phyloP scores from a whole-genome alignment of 2,888 invertebrate species.

The Leucoma salicis region DNA sequence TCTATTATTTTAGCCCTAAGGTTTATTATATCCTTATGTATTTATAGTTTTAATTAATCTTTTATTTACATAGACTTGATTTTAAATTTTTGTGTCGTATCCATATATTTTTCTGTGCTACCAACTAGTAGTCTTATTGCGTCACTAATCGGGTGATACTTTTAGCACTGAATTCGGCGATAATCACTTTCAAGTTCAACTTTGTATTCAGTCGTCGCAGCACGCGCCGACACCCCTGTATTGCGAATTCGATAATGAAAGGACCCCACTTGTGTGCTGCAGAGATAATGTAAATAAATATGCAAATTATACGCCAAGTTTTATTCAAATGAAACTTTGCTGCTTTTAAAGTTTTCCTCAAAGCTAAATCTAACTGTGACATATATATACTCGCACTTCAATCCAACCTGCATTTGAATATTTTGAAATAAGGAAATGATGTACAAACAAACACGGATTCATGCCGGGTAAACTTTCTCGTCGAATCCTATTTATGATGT shows the following conservation, averaged over 20 bases:
- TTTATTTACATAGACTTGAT: no score
- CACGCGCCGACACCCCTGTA: conserved; percentile 53
- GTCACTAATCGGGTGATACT: conserved; percentile 60
- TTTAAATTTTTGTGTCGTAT: conserved; percentile 6
- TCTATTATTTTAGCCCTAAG: no score
- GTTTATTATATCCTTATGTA: no score
- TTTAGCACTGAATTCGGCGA: conserved; percentile 65
- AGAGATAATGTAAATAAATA: conserved; percentile 82
- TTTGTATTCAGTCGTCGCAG: conserved; percentile 68
- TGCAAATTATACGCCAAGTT: conserved; percentile 78
- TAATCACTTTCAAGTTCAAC: conserved; percentile 71
- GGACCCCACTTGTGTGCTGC: conserved; percentile 78
- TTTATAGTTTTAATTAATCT: no score
- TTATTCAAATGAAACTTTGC: conserved; percentile 78
- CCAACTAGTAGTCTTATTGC: conserved; percentile 50
- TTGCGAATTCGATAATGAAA: conserved; percentile 80
- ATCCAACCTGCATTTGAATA: conserved; percentile 51
- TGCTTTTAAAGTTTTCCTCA: conserved; percentile 72
- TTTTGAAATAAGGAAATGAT: conserved; percentile 61
- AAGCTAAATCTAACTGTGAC: conserved; percentile 56
- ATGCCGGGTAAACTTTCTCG: conserved; percentile 52
- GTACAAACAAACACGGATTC: conserved; percentile 58
- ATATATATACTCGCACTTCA: conserved; percentile 43
- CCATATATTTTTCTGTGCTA: conserved; percentile 24
- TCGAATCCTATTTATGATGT: conserved; percentile 54